These are phyloP conservation scores for Darevskia nairensis DNA, from an alignment of 2,797 vertebrate species.

Conservation along the genomic window DNA sequence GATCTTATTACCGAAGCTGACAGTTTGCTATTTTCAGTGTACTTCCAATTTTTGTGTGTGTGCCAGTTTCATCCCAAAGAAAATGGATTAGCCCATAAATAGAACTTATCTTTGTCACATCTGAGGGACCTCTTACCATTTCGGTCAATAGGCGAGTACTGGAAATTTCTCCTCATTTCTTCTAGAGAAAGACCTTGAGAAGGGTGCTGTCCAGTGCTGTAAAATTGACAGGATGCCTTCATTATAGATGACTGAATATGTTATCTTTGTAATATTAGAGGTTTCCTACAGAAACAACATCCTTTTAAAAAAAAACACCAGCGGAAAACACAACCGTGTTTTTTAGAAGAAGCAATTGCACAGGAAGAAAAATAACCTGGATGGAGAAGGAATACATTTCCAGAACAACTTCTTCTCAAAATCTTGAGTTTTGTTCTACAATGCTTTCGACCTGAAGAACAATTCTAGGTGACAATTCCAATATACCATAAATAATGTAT, in stretches of 20 bases:
- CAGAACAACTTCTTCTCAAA: background rate
- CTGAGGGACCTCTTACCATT: slow-evolving; percentile 80
- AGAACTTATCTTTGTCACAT: background rate
- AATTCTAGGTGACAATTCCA: slow-evolving; percentile 42
- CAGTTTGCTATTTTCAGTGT: background rate
- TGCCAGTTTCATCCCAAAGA: background rate
- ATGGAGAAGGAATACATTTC: background rate
- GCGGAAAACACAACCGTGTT: background rate
- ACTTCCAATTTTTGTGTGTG: background rate
- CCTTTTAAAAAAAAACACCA: background rate
- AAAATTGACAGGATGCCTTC: slow-evolving; percentile 44
- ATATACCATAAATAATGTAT: slow-evolving; percentile 68
- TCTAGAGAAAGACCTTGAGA: slow-evolving; percentile 87
- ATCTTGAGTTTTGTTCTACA: background rate
- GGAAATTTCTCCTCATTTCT: slow-evolving; percentile 89
- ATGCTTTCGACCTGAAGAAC: slow-evolving; percentile 4
- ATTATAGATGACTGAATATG: background rate
- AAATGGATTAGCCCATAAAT: background rate
- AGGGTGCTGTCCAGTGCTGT: slow-evolving; percentile 79
- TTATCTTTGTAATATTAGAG: background rate
- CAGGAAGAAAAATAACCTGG: background rate
- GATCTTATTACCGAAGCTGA: background rate
- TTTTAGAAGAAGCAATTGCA: background rate
- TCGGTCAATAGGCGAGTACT: slow-evolving; percentile 87
- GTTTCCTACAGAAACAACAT: background rate